A percentile compares a stretch with the other conserved stretches of the same genome.
Evolutionary conservation across 2,113 vertebrate species (phyloP).

Genomic region (Ceuthmochares aereus): DNA sequence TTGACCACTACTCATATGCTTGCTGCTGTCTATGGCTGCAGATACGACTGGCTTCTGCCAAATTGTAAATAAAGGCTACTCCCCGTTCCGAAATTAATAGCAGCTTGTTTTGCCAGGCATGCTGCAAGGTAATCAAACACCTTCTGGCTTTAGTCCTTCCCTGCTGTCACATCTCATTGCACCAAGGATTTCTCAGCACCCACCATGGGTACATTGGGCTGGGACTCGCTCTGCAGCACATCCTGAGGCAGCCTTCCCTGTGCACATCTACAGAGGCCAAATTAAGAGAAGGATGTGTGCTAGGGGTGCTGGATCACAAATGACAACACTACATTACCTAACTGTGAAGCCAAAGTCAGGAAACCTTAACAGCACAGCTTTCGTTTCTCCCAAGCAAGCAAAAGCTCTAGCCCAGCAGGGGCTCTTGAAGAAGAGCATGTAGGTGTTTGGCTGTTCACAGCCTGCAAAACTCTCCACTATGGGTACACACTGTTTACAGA

Average conservation of each 20-base stretch:
- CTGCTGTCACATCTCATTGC: conserved; percentile 50
- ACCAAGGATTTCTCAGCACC: conserved; percentile 24
- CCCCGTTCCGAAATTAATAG: neutral
- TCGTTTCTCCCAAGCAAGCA: fast-evolving
- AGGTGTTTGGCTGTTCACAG: neutral
- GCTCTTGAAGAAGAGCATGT: fast-evolving
- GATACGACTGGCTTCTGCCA: neutral
- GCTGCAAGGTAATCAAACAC: conserved; percentile 52
- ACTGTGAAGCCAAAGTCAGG: neutral
- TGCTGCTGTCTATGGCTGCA: neutral
- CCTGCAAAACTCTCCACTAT: neutral
- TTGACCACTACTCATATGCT: neutral
- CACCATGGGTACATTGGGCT: neutral
- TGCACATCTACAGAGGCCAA: neutral
- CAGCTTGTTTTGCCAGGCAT: conserved; percentile 5
- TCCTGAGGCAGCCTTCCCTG: conserved; percentile 26
- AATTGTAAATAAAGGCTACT: neutral
- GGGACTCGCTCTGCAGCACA: conserved; percentile 47
- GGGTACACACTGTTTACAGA: neutral
- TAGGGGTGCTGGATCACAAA: neutral
- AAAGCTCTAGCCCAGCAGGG: neutral
- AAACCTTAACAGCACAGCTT: neutral
- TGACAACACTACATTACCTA: neutral
- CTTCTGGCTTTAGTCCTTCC: conserved; percentile 25
- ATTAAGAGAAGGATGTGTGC: neutral